Conservation (phyloP, 2,888 invertebrate species). For the Amblyjoppa proteus region DNA sequence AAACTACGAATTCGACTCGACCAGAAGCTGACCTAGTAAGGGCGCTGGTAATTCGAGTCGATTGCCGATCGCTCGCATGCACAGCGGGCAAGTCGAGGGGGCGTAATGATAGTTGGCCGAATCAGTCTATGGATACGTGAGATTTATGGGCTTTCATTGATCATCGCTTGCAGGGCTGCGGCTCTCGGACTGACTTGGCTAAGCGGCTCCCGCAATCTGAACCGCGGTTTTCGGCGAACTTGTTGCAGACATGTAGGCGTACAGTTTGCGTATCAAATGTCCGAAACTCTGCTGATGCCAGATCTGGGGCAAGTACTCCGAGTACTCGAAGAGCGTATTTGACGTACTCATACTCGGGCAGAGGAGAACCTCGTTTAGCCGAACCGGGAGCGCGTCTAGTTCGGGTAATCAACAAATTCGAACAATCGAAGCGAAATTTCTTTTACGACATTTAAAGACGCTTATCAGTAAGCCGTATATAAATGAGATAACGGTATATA, state of each 20-base stretch:
- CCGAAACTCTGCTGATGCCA: too few relatives aligned
- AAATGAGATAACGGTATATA: too few relatives aligned
- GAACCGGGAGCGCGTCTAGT: too few relatives aligned
- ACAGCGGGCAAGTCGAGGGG: not conserved
- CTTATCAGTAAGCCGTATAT: too few relatives aligned
- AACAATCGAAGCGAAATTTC: too few relatives aligned
- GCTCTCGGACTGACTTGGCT: not conserved
- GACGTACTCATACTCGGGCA: not conserved
- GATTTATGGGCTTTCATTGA: conserved; percentile 5
- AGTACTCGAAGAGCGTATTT: not conserved
- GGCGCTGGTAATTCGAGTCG: not conserved
- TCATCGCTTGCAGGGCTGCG: not conserved
- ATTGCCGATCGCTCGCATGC: conserved; percentile 2
- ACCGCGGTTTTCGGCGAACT: not conserved
- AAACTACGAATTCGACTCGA: not conserved
- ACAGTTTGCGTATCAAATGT: not conserved
- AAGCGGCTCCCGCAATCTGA: not conserved
- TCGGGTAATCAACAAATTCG: too few relatives aligned
- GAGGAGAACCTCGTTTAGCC: too few relatives aligned
- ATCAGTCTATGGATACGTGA: not conserved
- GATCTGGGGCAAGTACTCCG: not conserved
- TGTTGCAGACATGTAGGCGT: not conserved
- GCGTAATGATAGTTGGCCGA: not conserved
- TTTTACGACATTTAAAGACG: too few relatives aligned
- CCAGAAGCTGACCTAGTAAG: conserved; percentile 3